Conservation (phyloP, 1,140 invertebrate species). For the Rhyacophila brunnea region DNA sequence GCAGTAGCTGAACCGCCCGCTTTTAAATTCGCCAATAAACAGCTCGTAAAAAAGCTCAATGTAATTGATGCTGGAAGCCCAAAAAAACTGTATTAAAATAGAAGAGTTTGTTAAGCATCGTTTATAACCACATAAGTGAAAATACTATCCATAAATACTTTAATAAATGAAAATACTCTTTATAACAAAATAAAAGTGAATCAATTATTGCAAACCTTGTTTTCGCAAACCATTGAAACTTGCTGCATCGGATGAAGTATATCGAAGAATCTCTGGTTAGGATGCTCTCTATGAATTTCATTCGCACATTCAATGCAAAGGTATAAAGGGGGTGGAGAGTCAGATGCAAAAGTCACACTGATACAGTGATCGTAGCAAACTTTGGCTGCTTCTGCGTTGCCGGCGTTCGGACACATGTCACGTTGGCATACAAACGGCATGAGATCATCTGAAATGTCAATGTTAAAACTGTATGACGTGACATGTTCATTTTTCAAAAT, state of each 20-base stretch:
- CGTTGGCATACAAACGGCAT: conserved; percentile 81
- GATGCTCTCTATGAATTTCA: conserved; percentile 79
- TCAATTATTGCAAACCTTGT: conserved; percentile 69
- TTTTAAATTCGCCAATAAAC: too few species aligned
- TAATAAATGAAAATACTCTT: too few species aligned
- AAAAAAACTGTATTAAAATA: too few species aligned
- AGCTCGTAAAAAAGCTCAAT: too few species aligned
- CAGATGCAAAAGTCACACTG: conserved; percentile 77
- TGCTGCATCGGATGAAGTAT: conserved; percentile 93
- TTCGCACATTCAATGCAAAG: conserved; percentile 96
- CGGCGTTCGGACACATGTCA: conserved; percentile 79
- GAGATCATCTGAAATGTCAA: conserved; percentile 72
- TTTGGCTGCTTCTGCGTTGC: conserved; percentile 85
- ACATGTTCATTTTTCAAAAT: too few species aligned
- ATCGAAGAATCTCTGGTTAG: conserved; percentile 85
- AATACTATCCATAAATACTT: too few species aligned
- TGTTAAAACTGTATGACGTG: too few species aligned
- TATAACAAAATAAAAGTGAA: too few species aligned
- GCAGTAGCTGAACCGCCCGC: too few species aligned
- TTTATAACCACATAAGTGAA: too few species aligned
- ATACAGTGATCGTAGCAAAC: conserved; percentile 88
- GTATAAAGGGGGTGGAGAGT: conserved; percentile 90
- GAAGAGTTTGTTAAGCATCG: too few species aligned
- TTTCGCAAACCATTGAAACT: conserved; percentile 93
- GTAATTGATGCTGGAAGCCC: too few species aligned